These are phyloP conservation scores for Tragelaphus buxtoni DNA, from an alignment of 2,113 vertebrate genomes.

Conservation along the genomic window DNA sequence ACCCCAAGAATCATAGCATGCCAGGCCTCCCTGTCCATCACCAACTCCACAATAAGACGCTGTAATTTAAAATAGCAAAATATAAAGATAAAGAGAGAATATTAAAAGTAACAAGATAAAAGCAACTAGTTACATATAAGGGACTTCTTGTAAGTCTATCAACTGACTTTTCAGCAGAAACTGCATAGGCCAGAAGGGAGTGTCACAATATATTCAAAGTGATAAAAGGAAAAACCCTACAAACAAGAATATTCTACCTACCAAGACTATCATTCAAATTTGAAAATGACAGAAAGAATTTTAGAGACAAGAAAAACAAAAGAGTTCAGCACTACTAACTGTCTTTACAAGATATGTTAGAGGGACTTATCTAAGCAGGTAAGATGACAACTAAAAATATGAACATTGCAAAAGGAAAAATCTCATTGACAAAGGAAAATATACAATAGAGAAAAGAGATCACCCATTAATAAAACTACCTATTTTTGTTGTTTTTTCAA, in stretches of 20 bases:
- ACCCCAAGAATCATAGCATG: too few species aligned
- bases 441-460: background rate
- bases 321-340: background rate
- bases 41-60: background rate
- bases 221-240: background rate
- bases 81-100: background rate
- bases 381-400: background rate
- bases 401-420: background rate
- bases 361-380: background rate
- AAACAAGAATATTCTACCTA: background rate
- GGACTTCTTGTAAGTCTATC: background rate
- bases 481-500: background rate
- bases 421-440: background rate
- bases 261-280: background rate
- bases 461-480: background rate
- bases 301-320: background rate
- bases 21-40: too few species aligned
- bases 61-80: background rate
- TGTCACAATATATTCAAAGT: background rate
- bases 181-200: background rate
- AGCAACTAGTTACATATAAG: background rate
- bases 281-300: background rate
- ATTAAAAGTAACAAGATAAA: background rate
- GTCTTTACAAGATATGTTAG: background rate
- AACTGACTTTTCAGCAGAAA: background rate